A percentile compares a stretch with the other conserved stretches of the same genome.
Evolutionary conservation across 2,797 vertebrate genomes (phyloP).

Genomic region (Loriculus beryllinus): DNA sequence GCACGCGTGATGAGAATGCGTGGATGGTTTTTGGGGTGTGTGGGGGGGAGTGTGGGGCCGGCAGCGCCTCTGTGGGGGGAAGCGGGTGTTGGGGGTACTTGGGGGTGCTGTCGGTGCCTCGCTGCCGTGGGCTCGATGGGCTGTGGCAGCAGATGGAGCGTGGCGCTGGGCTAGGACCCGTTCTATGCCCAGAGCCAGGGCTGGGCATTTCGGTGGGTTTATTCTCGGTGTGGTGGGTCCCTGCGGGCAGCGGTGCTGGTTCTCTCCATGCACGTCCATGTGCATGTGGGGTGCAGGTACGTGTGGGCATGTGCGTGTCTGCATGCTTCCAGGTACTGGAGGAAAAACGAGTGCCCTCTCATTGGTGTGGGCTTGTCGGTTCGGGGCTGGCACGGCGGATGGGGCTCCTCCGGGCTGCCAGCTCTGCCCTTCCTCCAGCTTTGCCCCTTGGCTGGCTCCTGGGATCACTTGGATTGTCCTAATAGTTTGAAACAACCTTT

Average conservation of each 20-base stretch:
- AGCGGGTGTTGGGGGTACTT: neutral
- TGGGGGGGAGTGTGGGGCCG: neutral
- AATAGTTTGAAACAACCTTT: neutral
- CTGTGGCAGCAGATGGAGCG: neutral
- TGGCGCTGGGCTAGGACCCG: neutral
- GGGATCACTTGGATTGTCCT: neutral
- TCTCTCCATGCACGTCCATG: accelerated
- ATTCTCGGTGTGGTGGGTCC: accelerated
- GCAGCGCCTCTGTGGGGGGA: neutral
- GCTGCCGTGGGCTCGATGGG: neutral
- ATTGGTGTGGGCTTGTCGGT: accelerated
- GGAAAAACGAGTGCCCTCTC: neutral
- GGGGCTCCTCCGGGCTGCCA: neutral
- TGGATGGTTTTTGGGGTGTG: neutral
- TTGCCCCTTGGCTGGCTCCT: neutral
- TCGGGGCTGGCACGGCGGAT: neutral
- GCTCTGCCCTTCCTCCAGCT: neutral
- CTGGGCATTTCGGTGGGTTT: neutral
- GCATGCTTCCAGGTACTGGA: accelerated
- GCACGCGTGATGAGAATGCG: neutral
- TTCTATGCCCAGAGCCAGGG: neutral
- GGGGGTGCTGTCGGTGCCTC: neutral
- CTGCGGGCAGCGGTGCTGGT: neutral
- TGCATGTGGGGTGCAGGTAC: accelerated
- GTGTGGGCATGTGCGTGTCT: accelerated